Conservation (phyloP, 2,113 vertebrate species). For the Columbina picui region DNA sequence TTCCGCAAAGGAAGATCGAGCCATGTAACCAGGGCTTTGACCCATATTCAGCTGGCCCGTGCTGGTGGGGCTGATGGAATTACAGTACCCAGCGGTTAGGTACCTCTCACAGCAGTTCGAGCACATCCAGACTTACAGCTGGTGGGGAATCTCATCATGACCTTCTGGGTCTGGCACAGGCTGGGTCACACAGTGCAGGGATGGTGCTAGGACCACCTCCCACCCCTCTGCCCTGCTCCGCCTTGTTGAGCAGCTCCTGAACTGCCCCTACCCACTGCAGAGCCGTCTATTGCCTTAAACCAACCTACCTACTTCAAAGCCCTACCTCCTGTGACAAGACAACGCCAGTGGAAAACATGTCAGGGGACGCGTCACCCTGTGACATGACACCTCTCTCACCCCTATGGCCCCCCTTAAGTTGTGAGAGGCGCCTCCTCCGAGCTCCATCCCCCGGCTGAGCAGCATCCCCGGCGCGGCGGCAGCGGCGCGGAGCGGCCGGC, state of each 20-base stretch:
- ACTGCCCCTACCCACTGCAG: accelerated
- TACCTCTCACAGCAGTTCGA: not conserved
- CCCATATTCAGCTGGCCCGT: accelerated
- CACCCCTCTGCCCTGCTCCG: not conserved
- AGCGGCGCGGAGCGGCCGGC: not conserved
- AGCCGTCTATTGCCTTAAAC: not conserved
- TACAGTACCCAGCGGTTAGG: not conserved
- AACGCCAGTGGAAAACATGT: accelerated
- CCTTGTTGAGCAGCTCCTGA: not conserved
- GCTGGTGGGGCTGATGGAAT: not conserved
- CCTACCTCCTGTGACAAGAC: not conserved
- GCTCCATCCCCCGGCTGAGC: no score
- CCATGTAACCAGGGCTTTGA: not conserved
- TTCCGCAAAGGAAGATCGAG: not conserved
- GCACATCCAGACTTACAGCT: not conserved
- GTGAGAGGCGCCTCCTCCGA: not conserved
- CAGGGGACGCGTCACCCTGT: no score
- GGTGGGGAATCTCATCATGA: no score
- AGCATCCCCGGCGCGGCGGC: not conserved
- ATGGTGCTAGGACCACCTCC: not conserved
- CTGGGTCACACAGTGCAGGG: not conserved
- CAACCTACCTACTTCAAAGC: accelerated
- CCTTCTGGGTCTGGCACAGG: not conserved
- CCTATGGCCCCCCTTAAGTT: accelerated
- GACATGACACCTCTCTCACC: no score